Evolutionary conservation across 2,113 vertebrate genomes (phyloP), one percentile per base, ranked within the genome.

Genomic region (Suncus etruscus): DNA sequence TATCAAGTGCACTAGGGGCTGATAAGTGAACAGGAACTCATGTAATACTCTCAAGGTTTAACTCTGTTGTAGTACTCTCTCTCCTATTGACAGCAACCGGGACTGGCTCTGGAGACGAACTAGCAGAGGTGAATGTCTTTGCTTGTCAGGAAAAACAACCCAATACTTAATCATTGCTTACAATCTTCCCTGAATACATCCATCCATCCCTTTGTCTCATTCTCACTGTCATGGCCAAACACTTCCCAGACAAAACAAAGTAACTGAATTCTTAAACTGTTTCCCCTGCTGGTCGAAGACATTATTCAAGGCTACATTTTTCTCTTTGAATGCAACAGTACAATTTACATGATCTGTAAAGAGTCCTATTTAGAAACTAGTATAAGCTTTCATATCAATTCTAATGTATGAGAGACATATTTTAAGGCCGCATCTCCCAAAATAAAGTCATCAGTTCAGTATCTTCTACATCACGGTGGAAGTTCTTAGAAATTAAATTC

Each of bases 71-170:
- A 6, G 51, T 54, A 20, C 8, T 45, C 24, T 61, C 6, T 70
- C 15, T 31, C 31, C 10, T 1, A 1, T 0, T 10, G 39, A 31
- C 32, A 16, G 2, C 8, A 45, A 5, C 63, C 20, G 0, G 3
- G 12, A 1, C 15, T 7, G 5, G 29, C 70, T 58, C 16, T 29
- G 79, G 47, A 51, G 39, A 15, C 48, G 20, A n/a, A 11, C 14
- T 54, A 24, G 31, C 8, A 74, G 65, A 68, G 9, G 6, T 78
- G 72, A 39, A 11, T 16, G 76, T 20, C 8, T 90, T 25, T 58
- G 39, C 11, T 61, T 74, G 27, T 89, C 11, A 0, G 22, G 74
- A 86, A 91, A 39, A 75, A 25, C 24, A 8, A 70, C 3, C 20
- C 20, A 50, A 1, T 9, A 2, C 58, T 32, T 63, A 50, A 50